Evolutionary conservation across 2,113 vertebrate genomes (phyloP).

Genomic region (Malurus melanocephalus): DNA sequence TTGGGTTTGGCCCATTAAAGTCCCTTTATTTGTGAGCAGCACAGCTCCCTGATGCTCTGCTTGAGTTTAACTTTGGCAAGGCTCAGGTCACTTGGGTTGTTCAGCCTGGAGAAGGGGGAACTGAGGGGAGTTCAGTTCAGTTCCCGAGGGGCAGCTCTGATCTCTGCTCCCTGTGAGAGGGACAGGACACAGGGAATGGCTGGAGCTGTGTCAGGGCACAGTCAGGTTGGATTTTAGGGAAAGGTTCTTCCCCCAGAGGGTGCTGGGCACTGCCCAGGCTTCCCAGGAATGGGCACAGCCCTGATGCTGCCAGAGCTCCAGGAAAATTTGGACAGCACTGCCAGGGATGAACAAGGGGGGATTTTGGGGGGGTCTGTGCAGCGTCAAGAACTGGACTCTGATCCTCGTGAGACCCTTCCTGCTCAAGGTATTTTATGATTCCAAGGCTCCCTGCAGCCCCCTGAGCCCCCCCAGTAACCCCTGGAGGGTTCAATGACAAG

Average conservation of each 20-base stretch:
- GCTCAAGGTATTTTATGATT: not conserved
- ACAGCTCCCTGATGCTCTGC: accelerated
- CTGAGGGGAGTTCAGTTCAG: not conserved
- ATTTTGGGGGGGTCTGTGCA: not conserved
- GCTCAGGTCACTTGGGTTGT: not conserved
- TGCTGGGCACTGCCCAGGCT: accelerated
- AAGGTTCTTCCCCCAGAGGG: not conserved
- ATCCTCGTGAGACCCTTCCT: not conserved
- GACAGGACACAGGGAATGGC: not conserved
- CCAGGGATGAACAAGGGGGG: not conserved
- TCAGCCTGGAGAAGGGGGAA: not conserved
- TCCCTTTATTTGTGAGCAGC: not conserved
- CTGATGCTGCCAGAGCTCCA: not conserved
- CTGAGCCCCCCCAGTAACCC: not conserved
- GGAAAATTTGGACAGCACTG: accelerated
- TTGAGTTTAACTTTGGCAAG: not conserved
- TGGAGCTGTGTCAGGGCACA: not conserved
- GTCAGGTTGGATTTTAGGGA: not conserved
- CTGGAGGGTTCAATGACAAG: not conserved
- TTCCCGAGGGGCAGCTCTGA: not conserved
- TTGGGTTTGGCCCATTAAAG: not conserved
- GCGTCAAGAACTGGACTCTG: not conserved
- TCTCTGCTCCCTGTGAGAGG: not conserved
- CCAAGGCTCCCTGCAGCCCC: accelerated
- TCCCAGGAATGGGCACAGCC: accelerated